Percentiles rank a stretch among this genome's conserved stretches.
These are phyloP conservation scores for Gallinago jamesoni DNA, from an alignment of 2,113 vertebrate species.

Conservation along the genomic window DNA sequence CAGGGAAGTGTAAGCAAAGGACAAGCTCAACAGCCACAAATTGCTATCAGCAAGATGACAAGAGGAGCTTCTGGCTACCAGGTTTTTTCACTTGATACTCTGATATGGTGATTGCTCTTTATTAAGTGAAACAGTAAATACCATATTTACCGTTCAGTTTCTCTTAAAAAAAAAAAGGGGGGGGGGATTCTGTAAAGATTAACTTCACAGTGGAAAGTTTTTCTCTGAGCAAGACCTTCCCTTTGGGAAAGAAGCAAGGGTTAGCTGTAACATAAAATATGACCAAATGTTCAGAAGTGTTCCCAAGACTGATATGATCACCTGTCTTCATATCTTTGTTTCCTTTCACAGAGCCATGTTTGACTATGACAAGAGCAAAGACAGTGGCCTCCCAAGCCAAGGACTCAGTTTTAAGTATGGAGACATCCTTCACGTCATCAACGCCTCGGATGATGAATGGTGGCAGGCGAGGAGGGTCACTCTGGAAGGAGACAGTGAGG, in stretches of 20 bases:
- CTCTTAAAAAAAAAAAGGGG: not conserved
- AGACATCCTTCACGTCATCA: constrained; percentile 96
- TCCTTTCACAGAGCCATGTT: constrained; percentile 87
- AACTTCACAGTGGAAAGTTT: not conserved
- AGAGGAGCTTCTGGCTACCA: not conserved
- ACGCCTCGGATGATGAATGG: constrained; percentile 96
- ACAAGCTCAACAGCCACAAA: not conserved
- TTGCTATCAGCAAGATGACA: not conserved
- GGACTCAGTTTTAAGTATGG: constrained; percentile 96
- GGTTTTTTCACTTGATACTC: not conserved
- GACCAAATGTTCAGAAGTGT: not conserved
- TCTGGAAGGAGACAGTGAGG: constrained; percentile 92
- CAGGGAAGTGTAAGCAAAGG: not conserved
- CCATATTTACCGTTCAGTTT: not conserved
- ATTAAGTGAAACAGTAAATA: not conserved
- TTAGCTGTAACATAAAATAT: not conserved
- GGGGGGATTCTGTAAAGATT: not conserved
- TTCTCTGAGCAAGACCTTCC: not conserved
- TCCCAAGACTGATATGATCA: not conserved
- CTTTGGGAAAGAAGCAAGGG: not conserved
- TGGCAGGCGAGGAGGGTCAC: constrained; percentile 93
- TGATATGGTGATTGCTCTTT: not conserved
- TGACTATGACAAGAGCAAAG: constrained; percentile 95
- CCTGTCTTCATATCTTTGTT: not conserved
- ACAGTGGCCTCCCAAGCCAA: constrained; percentile 96